Conservation (phyloP, 2,888 invertebrate genomes). For the Nymphalis urticae region DNA sequence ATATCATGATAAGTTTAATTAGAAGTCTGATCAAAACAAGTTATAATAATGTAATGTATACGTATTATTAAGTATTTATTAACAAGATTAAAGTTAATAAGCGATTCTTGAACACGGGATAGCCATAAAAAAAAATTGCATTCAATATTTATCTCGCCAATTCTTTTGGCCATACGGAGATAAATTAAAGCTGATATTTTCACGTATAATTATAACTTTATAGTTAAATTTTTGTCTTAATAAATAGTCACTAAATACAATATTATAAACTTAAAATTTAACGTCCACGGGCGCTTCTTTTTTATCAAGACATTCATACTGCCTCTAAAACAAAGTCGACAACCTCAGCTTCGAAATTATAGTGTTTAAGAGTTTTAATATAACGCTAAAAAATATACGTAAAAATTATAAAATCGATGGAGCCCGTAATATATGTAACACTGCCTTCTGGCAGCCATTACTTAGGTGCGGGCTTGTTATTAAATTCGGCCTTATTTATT, state of each 20-base stretch:
- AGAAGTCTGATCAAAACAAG: background rate
- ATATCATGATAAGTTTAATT: background rate
- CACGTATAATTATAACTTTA: conserved; percentile 5
- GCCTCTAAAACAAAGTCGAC: conserved; percentile 61
- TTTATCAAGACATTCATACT: conserved; percentile 44
- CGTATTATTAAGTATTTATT: conserved; percentile 9
- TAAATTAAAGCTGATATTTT: conserved; percentile 18
- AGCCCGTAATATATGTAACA: conserved; percentile 72
- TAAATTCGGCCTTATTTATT: conserved; percentile 79
- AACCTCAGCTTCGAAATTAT: conserved; percentile 59
- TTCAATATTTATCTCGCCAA: conserved; percentile 14
- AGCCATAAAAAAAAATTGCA: conserved; percentile 7
- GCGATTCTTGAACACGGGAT: conserved; percentile 10
- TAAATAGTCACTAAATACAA: conserved; percentile 18
- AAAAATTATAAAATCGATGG: conserved; percentile 71
- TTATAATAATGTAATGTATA: conserved; percentile 1
- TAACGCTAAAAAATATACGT: conserved; percentile 75
- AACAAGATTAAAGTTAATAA: conserved; percentile 8
- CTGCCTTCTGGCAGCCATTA: conserved; percentile 79
- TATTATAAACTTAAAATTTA: conserved; percentile 19
- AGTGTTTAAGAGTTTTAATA: conserved; percentile 78
- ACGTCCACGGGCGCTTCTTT: conserved; percentile 20
- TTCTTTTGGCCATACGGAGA: conserved; percentile 13
- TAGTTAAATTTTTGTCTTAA: conserved; percentile 6
- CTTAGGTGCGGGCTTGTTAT: conserved; percentile 75